A percentile compares a stretch with the other conserved stretches of the same genome.
Conservation (phyloP, 2,888 invertebrate species). For the Drosophila demipolita region DNA sequence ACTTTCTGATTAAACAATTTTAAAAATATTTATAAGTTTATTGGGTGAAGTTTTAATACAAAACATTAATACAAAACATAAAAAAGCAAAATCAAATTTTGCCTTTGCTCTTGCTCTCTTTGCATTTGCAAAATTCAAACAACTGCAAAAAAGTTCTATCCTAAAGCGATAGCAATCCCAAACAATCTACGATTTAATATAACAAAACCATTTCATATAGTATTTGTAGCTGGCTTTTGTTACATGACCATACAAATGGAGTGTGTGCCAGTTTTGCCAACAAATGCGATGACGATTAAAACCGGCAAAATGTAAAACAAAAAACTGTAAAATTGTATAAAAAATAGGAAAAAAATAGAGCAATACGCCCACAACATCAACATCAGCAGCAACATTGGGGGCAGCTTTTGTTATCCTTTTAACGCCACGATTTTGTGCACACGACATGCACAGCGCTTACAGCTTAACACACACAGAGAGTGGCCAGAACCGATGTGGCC, state of each 20-base stretch:
- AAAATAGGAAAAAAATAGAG: constrained; percentile 23
- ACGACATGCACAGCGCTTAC: constrained; percentile 42
- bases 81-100: too few relatives aligned
- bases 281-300: constrained; percentile 36
- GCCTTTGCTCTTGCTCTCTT: too few relatives aligned
- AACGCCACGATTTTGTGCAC: constrained; percentile 41
- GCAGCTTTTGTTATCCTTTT: constrained; percentile 51
- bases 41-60: neutral
- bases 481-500: constrained; percentile 17
- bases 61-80: neutral
- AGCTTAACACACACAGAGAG: constrained; percentile 24
- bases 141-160: neutral
- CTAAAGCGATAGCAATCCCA: constrained; percentile 4
- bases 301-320: constrained; percentile 9
- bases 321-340: constrained; percentile 2
- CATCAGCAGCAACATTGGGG: constrained; percentile 32
- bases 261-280: constrained; percentile 28
- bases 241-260: constrained; percentile 42
- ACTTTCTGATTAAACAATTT: neutral
- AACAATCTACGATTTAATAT: constrained; percentile 1
- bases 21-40: neutral
- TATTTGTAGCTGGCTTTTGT: constrained; percentile 15
- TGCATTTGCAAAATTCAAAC: neutral
- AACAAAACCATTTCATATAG: constrained; percentile 7
- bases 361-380: constrained; percentile 46